phyloP scores from a whole-genome alignment of 1,140 invertebrate genomes.

The Bombus impatiens region DNA sequence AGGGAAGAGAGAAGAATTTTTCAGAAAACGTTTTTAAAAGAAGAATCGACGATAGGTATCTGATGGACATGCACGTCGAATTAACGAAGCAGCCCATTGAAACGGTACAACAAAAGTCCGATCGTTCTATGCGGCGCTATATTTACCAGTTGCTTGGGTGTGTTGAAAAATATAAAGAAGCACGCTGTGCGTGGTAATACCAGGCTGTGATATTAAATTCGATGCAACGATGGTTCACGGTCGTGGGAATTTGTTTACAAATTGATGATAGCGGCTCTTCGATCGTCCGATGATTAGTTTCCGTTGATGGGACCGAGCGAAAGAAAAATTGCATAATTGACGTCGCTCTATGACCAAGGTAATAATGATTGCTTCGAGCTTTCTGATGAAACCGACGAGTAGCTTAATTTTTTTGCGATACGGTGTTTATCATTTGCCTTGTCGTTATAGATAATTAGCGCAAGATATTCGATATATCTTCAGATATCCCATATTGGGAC shows the following conservation, averaged over 20 bases:
- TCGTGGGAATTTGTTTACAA: not conserved
- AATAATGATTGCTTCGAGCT: not conserved
- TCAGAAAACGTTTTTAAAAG: not conserved
- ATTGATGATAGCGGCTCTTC: not conserved
- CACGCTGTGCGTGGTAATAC: not conserved
- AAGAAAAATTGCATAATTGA: constrained; percentile 15
- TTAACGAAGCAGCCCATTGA: constrained; percentile 12
- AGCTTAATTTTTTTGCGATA: not conserved
- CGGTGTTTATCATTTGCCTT: not conserved
- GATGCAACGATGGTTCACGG: constrained; percentile 1
- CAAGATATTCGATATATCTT: no score
- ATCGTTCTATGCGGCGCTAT: not conserved
- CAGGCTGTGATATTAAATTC: constrained; percentile 2
- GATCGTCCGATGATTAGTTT: not conserved
- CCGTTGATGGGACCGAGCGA: no score
- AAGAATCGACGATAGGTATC: not conserved
- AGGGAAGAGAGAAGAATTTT: not conserved
- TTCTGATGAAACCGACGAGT: not conserved
- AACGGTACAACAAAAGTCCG: constrained; percentile 5
- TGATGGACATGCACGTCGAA: not conserved
- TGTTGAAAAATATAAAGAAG: constrained; percentile 17
- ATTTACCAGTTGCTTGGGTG: constrained; percentile 13
- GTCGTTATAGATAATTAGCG: no score
- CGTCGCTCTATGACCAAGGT: not conserved
- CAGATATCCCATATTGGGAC: no score